A percentile compares a stretch with the other conserved stretches of the same genome.
These are phyloP conservation scores for Cryptoprocta ferox DNA, from an alignment of 2,797 vertebrate genomes.

Conservation along the genomic window DNA sequence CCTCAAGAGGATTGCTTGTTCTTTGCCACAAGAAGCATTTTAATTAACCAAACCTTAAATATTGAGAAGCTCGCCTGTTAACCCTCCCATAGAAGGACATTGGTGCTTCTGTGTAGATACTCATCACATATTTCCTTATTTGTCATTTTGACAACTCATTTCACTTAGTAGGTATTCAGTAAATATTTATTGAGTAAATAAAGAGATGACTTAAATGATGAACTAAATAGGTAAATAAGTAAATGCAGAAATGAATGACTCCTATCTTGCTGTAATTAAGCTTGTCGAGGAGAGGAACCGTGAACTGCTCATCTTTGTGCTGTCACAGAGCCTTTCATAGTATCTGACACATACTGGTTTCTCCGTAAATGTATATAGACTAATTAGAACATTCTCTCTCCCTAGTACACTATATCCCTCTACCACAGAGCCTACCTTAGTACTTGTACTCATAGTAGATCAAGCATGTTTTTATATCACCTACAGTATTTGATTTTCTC, in stretches of 20 bases:
- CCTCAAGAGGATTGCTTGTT: not conserved
- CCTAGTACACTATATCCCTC: not conserved
- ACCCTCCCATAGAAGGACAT: not conserved
- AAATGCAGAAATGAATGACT: not conserved
- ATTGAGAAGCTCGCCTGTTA: not conserved
- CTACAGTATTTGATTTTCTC: not conserved
- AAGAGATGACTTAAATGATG: not conserved
- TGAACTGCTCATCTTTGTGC: not conserved
- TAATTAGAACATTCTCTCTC: not conserved
- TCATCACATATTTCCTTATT: not conserved
- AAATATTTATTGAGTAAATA: not conserved
- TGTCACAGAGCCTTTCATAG: rapidly evolving
- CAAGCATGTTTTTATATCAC: not conserved
- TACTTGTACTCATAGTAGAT: not conserved
- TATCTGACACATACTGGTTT: not conserved
- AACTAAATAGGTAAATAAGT: not conserved
- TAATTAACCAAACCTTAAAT: not conserved
- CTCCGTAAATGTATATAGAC: not conserved
- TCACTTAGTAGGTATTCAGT: not conserved
- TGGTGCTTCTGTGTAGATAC: not conserved
- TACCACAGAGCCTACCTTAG: not conserved
- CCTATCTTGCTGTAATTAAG: not conserved
- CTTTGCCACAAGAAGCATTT: not conserved
- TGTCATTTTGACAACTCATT: not conserved
- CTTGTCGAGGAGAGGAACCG: not conserved